Evolutionary conservation across 2,113 vertebrate genomes (phyloP), one percentile per base, ranked within the genome.

Genomic region (Ctenomys sociabilis): DNA sequence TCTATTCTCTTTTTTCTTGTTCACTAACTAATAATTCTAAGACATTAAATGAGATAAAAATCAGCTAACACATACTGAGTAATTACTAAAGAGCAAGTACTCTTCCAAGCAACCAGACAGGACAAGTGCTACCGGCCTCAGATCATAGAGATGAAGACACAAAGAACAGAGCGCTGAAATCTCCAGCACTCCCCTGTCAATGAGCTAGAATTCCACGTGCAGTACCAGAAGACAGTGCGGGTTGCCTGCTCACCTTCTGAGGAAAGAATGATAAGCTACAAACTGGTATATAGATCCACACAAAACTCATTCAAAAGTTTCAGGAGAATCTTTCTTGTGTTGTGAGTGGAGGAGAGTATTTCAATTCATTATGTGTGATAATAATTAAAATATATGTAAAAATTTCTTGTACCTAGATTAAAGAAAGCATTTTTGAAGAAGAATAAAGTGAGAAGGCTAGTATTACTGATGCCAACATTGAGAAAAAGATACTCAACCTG

Each of bases 11-110:
- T 64, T 85, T 94, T 11, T 90, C 59, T 64, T 95, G 35, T 17
- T 96, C 30, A 54, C 37, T 88, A 91, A 95, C 59, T 61, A 94
- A 89, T 91, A 85, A 77, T 82, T 88, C 52, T 85, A 92, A 90
- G 84, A 59, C n/a, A 75, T 49, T 86, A 70, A 17, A 22, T 73
- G 21, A 82, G 3, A 43, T 37, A 68, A 59, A 59, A 91, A 77
- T 37, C 3, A 68, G 22, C 37, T 61, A 72, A 77, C 43, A 93
- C 8, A 43, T 40, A 40, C 30, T 89, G 75, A 77, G 5, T 80
- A 13, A 5, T 72, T 21, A 80, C 3, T 68, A 5, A 87, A 61
- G 21, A 37, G 72, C 14, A 84, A n/a, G 9, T 32, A 86, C 7
- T 45, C 32, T 90, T 59, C 54, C 59, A 70, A 88, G 72, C 22